Evolutionary conservation across 2,113 vertebrate genomes (phyloP).

Genomic region (Sturnira hondurensis): DNA sequence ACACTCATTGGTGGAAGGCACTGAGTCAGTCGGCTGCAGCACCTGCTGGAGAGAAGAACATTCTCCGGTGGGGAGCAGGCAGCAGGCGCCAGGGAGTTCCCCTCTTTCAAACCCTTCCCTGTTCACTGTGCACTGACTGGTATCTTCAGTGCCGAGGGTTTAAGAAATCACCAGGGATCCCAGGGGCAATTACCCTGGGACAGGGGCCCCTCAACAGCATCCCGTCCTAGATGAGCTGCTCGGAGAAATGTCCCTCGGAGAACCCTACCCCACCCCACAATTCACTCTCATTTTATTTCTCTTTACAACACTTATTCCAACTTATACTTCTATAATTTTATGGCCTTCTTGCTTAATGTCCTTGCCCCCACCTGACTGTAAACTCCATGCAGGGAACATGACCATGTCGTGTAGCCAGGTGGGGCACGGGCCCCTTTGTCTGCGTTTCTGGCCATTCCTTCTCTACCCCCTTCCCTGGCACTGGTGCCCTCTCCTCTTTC

Average conservation of each 20-base stretch:
- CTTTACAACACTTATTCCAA: neutral
- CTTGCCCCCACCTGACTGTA: neutral
- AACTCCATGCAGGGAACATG: neutral
- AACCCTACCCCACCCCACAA: neutral
- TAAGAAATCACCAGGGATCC: neutral
- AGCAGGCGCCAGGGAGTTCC: neutral
- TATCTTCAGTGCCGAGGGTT: neutral
- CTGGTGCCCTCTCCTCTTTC: neutral
- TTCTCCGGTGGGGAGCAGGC: neutral
- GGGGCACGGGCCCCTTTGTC: accelerated
- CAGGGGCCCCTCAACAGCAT: neutral
- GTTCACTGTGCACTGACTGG: neutral
- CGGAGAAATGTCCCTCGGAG: neutral
- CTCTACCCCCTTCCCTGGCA: neutral
- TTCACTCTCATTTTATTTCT: neutral
- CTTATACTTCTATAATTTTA: neutral
- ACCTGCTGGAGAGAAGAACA: neutral
- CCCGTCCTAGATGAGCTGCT: neutral
- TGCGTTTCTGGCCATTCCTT: neutral
- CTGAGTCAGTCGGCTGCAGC: neutral
- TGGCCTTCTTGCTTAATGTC: neutral
- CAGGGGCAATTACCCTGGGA: no score
- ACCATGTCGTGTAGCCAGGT: accelerated
- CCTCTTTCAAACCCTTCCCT: neutral
- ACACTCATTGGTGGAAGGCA: neutral